These are phyloP conservation scores for Nycticorax nycticorax DNA, from an alignment of 2,113 vertebrate species.

Conservation along the genomic window DNA sequence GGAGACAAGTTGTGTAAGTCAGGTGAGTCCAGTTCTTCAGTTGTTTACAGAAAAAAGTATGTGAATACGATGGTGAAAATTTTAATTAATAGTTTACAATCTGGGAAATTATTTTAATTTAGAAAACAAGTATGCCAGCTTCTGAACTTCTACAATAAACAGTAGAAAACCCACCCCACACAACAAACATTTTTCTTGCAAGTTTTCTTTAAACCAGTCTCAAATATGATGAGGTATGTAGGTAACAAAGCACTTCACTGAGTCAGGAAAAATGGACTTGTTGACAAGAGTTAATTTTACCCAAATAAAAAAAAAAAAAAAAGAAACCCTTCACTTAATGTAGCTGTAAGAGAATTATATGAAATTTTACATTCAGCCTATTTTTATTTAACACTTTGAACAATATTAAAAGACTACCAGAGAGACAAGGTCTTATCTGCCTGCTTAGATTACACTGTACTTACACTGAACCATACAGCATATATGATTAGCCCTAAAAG, in stretches of 20 bases:
- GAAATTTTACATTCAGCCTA: background rate
- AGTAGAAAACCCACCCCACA: background rate
- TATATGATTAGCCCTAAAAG: constrained; percentile 58
- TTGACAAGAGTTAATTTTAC: background rate
- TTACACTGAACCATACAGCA: background rate
- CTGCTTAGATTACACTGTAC: constrained; percentile 26
- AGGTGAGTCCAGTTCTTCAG: background rate
- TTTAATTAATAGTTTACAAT: background rate
- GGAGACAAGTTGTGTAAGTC: background rate
- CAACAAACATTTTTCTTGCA: background rate
- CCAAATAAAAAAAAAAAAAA: background rate
- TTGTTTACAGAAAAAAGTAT: background rate
- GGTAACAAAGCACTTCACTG: background rate
- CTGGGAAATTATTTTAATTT: background rate
- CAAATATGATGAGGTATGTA: background rate
- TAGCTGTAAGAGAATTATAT: background rate
- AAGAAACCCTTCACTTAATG: background rate
- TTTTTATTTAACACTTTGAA: constrained; percentile 43
- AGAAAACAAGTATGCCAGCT: background rate
- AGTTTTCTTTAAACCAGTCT: background rate
- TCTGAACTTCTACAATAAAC: background rate
- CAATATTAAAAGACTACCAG: constrained; percentile 14
- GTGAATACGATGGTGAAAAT: background rate
- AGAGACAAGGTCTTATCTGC: constrained; percentile 30
- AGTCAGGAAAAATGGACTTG: background rate